Percentiles rank a stretch among this genome's conserved stretches.
Evolutionary conservation across 2,113 vertebrate species (phyloP).

Genomic region (Antechinus flavipes): DNA sequence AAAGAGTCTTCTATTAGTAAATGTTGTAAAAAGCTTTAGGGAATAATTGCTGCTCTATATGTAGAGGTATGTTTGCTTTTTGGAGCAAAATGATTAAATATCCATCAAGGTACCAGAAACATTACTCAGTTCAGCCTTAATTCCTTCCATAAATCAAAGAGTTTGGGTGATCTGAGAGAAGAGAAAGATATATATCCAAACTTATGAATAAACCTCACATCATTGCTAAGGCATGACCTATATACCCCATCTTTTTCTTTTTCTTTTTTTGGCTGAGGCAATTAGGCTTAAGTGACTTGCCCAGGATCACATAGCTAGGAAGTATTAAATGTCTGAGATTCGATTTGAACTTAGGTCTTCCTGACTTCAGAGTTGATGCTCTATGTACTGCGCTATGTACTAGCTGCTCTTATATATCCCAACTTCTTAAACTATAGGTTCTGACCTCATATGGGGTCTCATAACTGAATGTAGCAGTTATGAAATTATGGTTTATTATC

Average conservation of each 20-base stretch:
- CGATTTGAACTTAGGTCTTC: no score
- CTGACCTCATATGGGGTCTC: no score
- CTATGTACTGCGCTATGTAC: no score
- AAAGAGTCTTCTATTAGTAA: slow-evolving; percentile 12
- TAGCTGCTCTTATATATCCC: background rate
- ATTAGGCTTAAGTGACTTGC: no score
- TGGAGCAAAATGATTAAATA: slow-evolving; percentile 41
- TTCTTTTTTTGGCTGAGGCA: no score
- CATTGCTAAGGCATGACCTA: slow-evolving; percentile 1
- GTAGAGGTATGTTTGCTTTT: background rate
- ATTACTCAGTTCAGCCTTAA: background rate
- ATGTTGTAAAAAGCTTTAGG: background rate
- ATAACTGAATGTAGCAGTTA: no score
- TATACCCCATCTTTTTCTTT: background rate
- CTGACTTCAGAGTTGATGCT: no score
- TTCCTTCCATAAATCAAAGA: slow-evolving; percentile 54
- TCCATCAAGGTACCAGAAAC: background rate
- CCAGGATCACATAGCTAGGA: no score
- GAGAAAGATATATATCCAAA: slow-evolving; percentile 4
- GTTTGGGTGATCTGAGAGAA: slow-evolving; percentile 15
- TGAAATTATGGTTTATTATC: no score
- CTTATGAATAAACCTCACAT: slow-evolving; percentile 3
- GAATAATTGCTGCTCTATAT: background rate
- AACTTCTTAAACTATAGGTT: no score
- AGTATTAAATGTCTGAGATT: no score